Conservation (phyloP, 2,797 vertebrate genomes). For the Nannoperca obscura region DNA sequence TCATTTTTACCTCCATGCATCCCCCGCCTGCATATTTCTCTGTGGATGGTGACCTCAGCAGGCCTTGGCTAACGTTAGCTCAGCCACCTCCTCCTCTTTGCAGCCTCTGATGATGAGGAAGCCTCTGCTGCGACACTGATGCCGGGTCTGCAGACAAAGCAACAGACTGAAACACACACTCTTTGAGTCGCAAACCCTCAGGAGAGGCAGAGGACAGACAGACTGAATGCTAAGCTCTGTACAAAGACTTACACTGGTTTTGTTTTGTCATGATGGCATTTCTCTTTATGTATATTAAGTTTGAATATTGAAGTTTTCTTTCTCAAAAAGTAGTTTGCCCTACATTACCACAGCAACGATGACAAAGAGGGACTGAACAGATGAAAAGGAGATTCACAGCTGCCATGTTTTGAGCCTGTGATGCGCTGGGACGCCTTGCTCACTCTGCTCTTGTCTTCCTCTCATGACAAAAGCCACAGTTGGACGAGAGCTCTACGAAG, state of each 20-base stretch:
- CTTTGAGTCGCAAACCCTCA: constrained; percentile 55
- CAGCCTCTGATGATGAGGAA: constrained; percentile 99
- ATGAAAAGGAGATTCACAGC: constrained; percentile 10
- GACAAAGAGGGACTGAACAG: not conserved
- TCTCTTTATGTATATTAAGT: not conserved
- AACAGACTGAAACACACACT: constrained; percentile 68
- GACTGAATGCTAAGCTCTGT: constrained; percentile 43
- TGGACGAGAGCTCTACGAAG: constrained; percentile 38
- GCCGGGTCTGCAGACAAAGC: constrained; percentile 90
- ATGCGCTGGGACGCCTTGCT: constrained; percentile 22
- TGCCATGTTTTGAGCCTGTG: constrained; percentile 11
- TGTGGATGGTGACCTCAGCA: constrained; percentile 81
- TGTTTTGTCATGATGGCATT: not conserved
- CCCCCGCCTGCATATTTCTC: constrained; percentile 66
- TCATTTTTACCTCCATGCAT: constrained; percentile 38
- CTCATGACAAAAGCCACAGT: constrained; percentile 45
- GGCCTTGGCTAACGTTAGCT: constrained; percentile 95
- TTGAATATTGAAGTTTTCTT: constrained; percentile 18
- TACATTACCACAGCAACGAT: constrained; percentile 4
- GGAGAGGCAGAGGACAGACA: constrained; percentile 81
- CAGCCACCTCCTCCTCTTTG: constrained; percentile 98
- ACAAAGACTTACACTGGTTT: constrained; percentile 33
- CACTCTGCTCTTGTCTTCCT: constrained; percentile 26
- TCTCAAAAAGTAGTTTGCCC: constrained; percentile 14
- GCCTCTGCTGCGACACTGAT: constrained; percentile 90